phyloP scores from a whole-genome alignment of 1,140 invertebrate genomes.

The Armadillidium nasatum region DNA sequence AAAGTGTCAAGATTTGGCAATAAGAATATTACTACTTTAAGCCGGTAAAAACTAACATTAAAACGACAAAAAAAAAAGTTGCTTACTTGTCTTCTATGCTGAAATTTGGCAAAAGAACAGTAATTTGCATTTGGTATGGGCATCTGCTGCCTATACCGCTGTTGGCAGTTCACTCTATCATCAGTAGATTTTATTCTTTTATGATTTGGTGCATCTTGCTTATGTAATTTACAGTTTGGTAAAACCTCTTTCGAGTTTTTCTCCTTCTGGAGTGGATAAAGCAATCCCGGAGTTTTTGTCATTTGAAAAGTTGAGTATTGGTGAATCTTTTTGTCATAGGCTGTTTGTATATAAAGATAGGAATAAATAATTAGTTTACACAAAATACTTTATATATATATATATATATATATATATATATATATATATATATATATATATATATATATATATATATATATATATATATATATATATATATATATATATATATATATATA shows the following conservation, averaged over 20 bases:
- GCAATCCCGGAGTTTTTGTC: background rate
- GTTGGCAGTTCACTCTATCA: background rate
- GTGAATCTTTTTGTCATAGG: background rate
- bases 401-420: no score
- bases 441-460: no score
- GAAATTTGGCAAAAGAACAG: slow-evolving; percentile 8
- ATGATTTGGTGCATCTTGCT: background rate
- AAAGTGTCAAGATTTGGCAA: no score
- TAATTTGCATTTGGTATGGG: background rate
- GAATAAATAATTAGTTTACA: no score
- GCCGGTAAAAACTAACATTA: no score
- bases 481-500: no score
- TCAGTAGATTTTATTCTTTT: background rate
- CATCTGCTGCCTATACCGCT: background rate
- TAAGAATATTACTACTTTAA: no score
- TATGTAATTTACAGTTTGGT: background rate
- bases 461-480: no score
- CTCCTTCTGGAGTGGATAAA: background rate
- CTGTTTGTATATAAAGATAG: background rate
- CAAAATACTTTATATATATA: no score
- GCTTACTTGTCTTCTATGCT: background rate
- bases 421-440: no score
- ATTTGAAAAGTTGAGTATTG: slow-evolving; percentile 4
- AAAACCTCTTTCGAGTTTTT: background rate
- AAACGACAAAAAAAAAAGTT: no score